Conservation (phyloP, 2,113 vertebrate species). For the Thalassoma bifasciatum region DNA sequence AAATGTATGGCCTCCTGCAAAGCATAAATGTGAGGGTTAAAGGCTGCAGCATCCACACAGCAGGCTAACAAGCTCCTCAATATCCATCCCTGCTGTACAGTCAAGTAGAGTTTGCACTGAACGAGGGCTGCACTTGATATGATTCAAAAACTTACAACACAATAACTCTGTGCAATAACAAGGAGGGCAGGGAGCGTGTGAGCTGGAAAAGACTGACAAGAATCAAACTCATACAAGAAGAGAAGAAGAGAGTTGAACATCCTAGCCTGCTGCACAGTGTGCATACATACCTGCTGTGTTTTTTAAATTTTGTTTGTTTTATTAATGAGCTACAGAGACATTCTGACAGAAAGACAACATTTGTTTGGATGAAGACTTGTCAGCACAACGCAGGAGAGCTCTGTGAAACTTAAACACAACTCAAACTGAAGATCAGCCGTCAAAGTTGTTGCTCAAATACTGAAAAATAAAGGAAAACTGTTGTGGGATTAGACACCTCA, state of each 20-base stretch:
- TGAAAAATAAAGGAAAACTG: constrained; percentile 33
- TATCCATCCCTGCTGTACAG: constrained; percentile 59
- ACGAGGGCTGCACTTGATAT: constrained; percentile 32
- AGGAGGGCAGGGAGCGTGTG: constrained; percentile 47
- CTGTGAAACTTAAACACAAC: neutral
- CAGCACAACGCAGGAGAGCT: constrained; percentile 24
- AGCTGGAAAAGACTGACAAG: constrained; percentile 31
- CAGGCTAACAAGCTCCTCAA: constrained; percentile 39
- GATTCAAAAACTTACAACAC: constrained; percentile 41
- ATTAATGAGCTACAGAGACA: constrained; percentile 44
- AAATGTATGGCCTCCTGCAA: constrained; percentile 29
- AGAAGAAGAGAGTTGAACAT: constrained; percentile 12
- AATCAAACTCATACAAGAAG: constrained; percentile 13
- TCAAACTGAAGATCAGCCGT: constrained; percentile 13
- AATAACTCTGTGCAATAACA: constrained; percentile 64
- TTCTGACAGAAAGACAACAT: constrained; percentile 32
- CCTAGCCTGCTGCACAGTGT: constrained; percentile 51
- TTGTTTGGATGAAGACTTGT: constrained; percentile 39
- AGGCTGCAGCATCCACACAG: constrained; percentile 21
- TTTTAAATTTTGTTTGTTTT: constrained; percentile 29
- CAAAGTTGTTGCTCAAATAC: constrained; percentile 22
- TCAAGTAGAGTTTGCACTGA: constrained; percentile 50
- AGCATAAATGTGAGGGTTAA: constrained; percentile 11
- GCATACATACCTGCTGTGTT: constrained; percentile 49
- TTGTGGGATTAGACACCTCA: constrained; percentile 61